Conservation (phyloP, 2,888 invertebrate species). For the Leptothorax acervorum region DNA sequence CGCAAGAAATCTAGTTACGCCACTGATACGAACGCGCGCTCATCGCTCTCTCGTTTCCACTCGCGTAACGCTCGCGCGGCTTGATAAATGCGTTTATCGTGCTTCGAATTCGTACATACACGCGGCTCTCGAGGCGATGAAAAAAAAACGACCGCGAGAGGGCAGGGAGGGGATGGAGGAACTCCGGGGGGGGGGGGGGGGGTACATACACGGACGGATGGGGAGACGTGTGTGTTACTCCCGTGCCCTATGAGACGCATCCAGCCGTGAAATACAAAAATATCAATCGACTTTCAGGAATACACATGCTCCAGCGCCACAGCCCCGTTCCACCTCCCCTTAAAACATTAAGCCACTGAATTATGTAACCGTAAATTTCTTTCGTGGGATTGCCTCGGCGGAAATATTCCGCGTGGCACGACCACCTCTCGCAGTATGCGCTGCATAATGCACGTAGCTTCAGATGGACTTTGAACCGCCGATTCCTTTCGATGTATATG, state of each 20-base stretch:
- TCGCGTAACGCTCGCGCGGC: constrained; percentile 63
- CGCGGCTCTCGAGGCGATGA: constrained; percentile 55
- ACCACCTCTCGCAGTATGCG: neutral
- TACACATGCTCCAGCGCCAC: neutral
- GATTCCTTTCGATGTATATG: constrained; percentile 13
- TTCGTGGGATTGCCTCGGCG: constrained; percentile 48
- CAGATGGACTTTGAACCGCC: constrained; percentile 34
- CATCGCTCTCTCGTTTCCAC: constrained; percentile 57
- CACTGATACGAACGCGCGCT: constrained; percentile 39
- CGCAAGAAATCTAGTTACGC: constrained; percentile 17
- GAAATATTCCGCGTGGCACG: constrained; percentile 15
- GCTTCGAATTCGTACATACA: constrained; percentile 71
- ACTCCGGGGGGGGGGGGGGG: neutral
- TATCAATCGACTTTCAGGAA: constrained; percentile 66
- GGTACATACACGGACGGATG: neutral
- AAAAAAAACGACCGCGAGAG: constrained; percentile 44
- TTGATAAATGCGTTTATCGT: constrained; percentile 75
- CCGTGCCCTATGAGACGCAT: constrained; percentile 23
- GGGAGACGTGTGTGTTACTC: neutral
- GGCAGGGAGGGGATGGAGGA: neutral
- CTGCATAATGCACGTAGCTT: constrained; percentile 55
- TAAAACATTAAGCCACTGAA: constrained; percentile 66
- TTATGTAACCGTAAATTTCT: constrained; percentile 67
- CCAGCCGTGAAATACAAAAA: constrained; percentile 54
- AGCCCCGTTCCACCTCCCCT: neutral